Conservation (phyloP, 2,113 vertebrate genomes). For the Thalassoma bifasciatum region DNA sequence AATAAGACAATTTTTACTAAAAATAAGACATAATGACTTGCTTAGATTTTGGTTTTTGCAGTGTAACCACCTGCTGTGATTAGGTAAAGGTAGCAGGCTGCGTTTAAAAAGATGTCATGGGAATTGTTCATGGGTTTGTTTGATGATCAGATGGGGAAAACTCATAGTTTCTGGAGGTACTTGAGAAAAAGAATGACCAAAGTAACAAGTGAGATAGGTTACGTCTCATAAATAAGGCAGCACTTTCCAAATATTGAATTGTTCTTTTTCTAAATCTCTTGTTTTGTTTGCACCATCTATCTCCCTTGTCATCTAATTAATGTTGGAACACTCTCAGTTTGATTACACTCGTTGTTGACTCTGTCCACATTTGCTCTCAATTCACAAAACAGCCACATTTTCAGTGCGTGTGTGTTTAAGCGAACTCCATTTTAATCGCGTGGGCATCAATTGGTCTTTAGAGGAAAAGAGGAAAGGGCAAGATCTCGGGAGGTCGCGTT, state of each 20-base stretch:
- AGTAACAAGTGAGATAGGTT: neutral
- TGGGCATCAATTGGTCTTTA: constrained; percentile 3
- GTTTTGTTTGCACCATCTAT: neutral
- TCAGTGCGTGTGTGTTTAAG: constrained; percentile 6
- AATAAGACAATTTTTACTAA: too few relatives aligned
- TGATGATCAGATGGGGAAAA: neutral
- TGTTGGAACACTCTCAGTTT: neutral
- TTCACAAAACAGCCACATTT: constrained; percentile 4
- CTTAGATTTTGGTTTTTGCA: too few relatives aligned
- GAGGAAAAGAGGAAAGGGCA: constrained; percentile 16
- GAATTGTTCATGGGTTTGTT: neutral
- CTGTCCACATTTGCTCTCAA: constrained; percentile 24
- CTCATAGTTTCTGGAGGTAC: neutral
- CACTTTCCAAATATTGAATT: neutral
- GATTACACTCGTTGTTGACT: constrained; percentile 1
- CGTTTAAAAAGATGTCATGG: too few relatives aligned
- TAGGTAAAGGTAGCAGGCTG: too few relatives aligned
- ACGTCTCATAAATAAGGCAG: neutral
- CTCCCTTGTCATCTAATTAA: constrained; percentile 11
- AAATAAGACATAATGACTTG: too few relatives aligned
- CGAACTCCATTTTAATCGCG: neutral
- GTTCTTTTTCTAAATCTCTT: neutral
- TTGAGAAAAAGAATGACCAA: neutral
- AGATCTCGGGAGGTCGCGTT: constrained; percentile 20
- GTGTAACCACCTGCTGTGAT: too few relatives aligned